Base-by-base conservation (phyloP, 2,797 vertebrate species). In the Ptychobarbus kaznakovi region DNA sequence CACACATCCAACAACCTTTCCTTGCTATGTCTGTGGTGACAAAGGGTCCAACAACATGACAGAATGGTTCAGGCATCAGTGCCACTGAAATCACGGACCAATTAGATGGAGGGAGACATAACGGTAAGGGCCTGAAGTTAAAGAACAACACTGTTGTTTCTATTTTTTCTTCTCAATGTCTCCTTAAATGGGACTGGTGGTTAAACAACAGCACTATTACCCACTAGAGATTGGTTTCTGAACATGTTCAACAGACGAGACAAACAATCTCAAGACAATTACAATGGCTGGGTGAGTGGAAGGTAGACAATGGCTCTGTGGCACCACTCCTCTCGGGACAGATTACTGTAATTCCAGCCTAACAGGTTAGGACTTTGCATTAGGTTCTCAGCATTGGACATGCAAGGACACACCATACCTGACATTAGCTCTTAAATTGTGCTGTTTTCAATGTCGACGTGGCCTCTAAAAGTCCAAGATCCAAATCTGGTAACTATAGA, bases 81-180 rank as follows among this genome's bases (percentile, higher is more conserved):
- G 18, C 20, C 85, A 85, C 80, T 56, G 82, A 87, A 79, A 86
- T 89, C 88, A 69, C 65, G 18, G 40, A 85, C 80, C 91, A 91
- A 91, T 91, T 90, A 92, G 81, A 51, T 38, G 58, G 46, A 63
- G 74, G 61, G 80, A 85, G 87, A 90, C 89, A 90, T 89, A 84
- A 75, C 22, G 22, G 44, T 58, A 69, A 83, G 42, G 38, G 12
- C 42, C 65, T n/a, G 28, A 82, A 78, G 49, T 73, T 84, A 53
- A 81, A 42, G 44, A 72, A 70, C 77, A 51, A 76, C 49, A 53
- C 38, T 56, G 13, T 32, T 80, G n/a, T 76, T 22, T 72, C 22
- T 78, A 44, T 65, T 53, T 61, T 38, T 69, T 69, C n/a, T 79
- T 82, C 56, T 84, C 61, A 63, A 77, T 46, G 22, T 73, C 73